phyloP scores from a whole-genome alignment of 1,140 invertebrate species.

The Drosophila funebris region DNA sequence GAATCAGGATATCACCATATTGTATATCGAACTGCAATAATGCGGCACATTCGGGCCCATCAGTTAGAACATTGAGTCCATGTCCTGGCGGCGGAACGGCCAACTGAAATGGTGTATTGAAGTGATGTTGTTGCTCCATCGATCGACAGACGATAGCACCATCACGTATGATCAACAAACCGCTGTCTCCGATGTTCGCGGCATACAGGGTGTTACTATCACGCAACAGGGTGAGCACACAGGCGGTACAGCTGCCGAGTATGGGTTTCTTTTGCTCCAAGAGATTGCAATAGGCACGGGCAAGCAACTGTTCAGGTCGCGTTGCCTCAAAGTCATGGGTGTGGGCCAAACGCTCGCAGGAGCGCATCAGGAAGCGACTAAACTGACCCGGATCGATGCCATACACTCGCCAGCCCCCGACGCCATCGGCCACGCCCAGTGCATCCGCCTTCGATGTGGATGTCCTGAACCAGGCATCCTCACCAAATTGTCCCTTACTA shows the following conservation, averaged over 20 bases:
- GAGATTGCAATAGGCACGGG: conserved; percentile 83
- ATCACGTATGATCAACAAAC: conserved; percentile 95
- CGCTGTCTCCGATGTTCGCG: conserved; percentile 98
- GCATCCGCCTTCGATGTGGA: conserved; percentile 8
- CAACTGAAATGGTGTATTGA: conserved; percentile 98
- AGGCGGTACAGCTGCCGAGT: conserved; percentile 55
- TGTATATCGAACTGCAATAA: conserved; percentile 94
- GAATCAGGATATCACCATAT: conserved; percentile 96
- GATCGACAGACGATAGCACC: conserved; percentile 94
- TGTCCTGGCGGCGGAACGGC: conserved; percentile 94
- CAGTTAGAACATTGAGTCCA: conserved; percentile 91
- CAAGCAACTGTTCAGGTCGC: conserved; percentile 27
- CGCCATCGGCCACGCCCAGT: conserved; percentile 65
- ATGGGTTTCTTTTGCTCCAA: conserved; percentile 84
- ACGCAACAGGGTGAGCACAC: conserved; percentile 93
- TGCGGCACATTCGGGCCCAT: conserved; percentile 95
- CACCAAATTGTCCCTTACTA: conserved; percentile 48
- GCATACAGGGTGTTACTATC: conserved; percentile 94
- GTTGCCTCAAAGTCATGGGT: conserved; percentile 13
- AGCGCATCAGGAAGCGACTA: conserved; percentile 52
- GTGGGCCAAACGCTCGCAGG: conserved; percentile 39
- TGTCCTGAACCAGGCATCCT: conserved; percentile 62
- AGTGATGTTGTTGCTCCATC: conserved; percentile 98
- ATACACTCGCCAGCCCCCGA: conserved; percentile 52
- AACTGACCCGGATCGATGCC: conserved; percentile 61